Evolutionary conservation across 2,797 vertebrate genomes (phyloP).

Genomic region (Staurois parvus): DNA sequence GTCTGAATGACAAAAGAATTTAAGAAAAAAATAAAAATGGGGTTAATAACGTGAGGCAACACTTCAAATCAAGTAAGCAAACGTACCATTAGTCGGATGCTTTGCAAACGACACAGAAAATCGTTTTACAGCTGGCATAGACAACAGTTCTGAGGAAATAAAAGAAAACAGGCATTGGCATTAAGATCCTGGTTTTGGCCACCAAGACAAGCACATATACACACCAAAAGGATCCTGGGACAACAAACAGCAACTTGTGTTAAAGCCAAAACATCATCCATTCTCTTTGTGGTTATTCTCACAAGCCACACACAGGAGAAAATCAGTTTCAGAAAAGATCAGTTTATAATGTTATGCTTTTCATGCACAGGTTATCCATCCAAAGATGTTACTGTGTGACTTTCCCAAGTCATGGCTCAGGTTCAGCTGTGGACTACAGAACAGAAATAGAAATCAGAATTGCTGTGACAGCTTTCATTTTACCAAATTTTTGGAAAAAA

Average conservation of each 20-base stretch:
- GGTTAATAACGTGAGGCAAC: constrained; percentile 82
- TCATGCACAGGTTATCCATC: constrained; percentile 4
- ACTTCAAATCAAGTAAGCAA: constrained; percentile 92
- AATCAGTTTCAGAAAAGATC: constrained; percentile 1
- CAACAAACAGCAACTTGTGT: constrained; percentile 38
- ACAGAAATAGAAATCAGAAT: background rate
- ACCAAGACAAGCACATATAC: constrained; percentile 48
- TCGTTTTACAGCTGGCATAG: constrained; percentile 99
- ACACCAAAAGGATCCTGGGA: constrained; percentile 53
- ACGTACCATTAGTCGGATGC: constrained; percentile 99
- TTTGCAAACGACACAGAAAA: constrained; percentile 99
- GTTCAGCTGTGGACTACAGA: background rate
- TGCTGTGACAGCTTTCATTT: background rate
- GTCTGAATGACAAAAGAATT: constrained; percentile 69
- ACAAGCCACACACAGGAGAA: constrained; percentile 28
- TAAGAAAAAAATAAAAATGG: constrained; percentile 68
- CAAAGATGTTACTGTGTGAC: constrained; percentile 2
- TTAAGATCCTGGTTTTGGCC: constrained; percentile 75
- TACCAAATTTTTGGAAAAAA: background rate
- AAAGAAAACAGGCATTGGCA: constrained; percentile 87
- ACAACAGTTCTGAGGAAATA: constrained; percentile 99
- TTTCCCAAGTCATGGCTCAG: background rate
- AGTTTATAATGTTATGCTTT: background rate
- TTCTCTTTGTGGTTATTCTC: background rate
- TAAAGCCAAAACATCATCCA: constrained; percentile 28